Percentiles rank a stretch among this genome's conserved stretches.
phyloP scores from a whole-genome alignment of 2,797 vertebrate species.

The Brachymystax lenok region DNA sequence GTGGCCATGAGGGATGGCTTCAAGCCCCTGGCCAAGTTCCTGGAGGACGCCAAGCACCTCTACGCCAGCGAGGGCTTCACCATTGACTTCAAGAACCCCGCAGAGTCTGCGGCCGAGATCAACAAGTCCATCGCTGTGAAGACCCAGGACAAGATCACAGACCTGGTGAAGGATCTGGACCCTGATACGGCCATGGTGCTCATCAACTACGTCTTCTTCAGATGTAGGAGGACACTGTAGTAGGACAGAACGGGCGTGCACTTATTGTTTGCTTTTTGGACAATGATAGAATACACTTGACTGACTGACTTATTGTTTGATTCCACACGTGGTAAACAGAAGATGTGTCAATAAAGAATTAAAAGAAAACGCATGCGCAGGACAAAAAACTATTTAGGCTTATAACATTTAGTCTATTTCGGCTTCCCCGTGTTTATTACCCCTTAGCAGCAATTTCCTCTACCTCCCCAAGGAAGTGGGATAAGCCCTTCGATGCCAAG shows the following conservation, averaged over 20 bases:
- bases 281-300: background rate
- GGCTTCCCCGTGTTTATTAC: background rate
- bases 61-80: constrained; percentile 74
- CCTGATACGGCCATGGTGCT: constrained; percentile 80
- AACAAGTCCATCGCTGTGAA: constrained; percentile 81
- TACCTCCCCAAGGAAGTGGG: constrained; percentile 78
- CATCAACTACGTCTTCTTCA: constrained; percentile 86
- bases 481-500: constrained; percentile 80
- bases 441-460: background rate
- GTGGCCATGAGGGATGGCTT: constrained; percentile 73
- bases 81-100: constrained; percentile 74
- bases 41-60: constrained; percentile 66
- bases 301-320: background rate
- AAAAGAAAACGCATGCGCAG: no score
- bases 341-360: no score
- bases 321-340: background rate
- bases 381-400: no score
- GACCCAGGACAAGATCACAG: constrained; percentile 84
- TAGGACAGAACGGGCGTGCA: background rate
- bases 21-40: constrained; percentile 68
- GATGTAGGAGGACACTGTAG: constrained; percentile 73
- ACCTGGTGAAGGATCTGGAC: constrained; percentile 80
- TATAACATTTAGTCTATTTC: background rate
- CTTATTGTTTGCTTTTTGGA: background rate
- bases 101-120: constrained; percentile 72